Evolutionary conservation across 1,140 invertebrate species (phyloP).

Genomic region (Trachymyrmex cornetzi): DNA sequence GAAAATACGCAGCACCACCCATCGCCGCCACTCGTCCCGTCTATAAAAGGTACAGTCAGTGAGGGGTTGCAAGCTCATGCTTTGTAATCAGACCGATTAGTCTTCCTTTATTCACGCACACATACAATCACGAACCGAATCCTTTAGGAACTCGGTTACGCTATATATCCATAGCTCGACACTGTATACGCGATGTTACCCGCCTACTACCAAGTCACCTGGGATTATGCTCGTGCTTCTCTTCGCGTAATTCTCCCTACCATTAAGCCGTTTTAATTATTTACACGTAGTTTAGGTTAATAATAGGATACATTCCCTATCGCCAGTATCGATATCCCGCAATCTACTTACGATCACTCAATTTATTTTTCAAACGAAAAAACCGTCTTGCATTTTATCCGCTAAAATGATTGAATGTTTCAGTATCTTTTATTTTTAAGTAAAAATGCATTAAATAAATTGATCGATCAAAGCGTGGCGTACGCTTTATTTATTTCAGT

Average conservation of each 20-base stretch:
- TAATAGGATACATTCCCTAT: conserved; percentile 79
- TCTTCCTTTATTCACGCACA: conserved; percentile 73
- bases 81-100: conserved; percentile 75
- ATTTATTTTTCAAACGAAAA: conserved; percentile 48
- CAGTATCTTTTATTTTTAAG: not conserved
- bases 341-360: conserved; percentile 32
- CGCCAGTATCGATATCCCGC: conserved; percentile 66
- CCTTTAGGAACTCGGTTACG: conserved; percentile 71
- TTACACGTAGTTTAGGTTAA: conserved; percentile 82
- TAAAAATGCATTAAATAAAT: not conserved
- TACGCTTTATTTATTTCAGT: not conserved
- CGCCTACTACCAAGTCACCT: conserved; percentile 78
- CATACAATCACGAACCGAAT: conserved; percentile 66
- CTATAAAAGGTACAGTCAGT: conserved; percentile 51
- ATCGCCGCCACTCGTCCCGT: not conserved
- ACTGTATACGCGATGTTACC: conserved; percentile 45
- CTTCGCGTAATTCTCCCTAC: conserved; percentile 80
- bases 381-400: not conserved
- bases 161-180: conserved; percentile 62
- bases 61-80: conserved; percentile 72
- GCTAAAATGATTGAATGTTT: not conserved
- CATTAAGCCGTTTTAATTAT: conserved; percentile 82
- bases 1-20: not conserved
- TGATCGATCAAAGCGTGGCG: not conserved
- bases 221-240: conserved; percentile 78